Base-by-base conservation (phyloP, 1,140 invertebrate genomes). In the Cyrtorhinus lividipennis region DNA sequence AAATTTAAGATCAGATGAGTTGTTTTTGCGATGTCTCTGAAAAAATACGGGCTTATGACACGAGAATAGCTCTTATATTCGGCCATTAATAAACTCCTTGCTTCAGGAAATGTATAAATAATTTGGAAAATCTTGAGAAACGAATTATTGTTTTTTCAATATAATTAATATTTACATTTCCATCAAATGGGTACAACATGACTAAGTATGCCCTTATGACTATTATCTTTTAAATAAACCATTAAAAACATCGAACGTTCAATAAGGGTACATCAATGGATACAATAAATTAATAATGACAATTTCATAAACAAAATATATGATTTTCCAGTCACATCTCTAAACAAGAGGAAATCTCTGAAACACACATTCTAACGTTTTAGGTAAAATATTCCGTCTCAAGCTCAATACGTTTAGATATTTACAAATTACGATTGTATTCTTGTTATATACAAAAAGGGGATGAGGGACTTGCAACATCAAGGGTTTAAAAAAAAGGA, bases 361-460 rank as follows among this genome's bases (percentile, higher is more conserved):
- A 53, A 53, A 53, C 48, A 53, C 48, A 53, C 48, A 53, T 53
- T 10, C 48, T 53, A 53, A 53, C 20, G 48, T 53, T 20, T 13
- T 53, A 53, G 20, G 48, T 53, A 53, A 53, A n/a, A 53, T 53
- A 53, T 10, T 53, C 20, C 48, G 5, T 53, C 48, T 53, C 18
- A 53, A 53, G 48, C 48, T 53, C 48, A 53, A 53, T 53, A 53
- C 48, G 20, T 15, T 53, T 53, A 53, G 48, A 15, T 53, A 53
- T 53, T 53, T 53, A 53, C 48, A 53, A 53, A 15, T 53, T 38
- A 8, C 15, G 5, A 5, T 38, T 38, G 15, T 38, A 38, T 38
- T n/a, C n/a, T n/a, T n/a, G n/a, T n/a, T n/a, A n/a, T n/a, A n/a
- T n/a, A n/a, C n/a, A n/a, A n/a, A n/a, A n/a, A n/a, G n/a, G n/a